A percentile compares a stretch with the other conserved stretches of the same genome.
These are phyloP conservation scores for Lycaena phlaeas DNA, from an alignment of 2,888 invertebrate species.

Conservation along the genomic window DNA sequence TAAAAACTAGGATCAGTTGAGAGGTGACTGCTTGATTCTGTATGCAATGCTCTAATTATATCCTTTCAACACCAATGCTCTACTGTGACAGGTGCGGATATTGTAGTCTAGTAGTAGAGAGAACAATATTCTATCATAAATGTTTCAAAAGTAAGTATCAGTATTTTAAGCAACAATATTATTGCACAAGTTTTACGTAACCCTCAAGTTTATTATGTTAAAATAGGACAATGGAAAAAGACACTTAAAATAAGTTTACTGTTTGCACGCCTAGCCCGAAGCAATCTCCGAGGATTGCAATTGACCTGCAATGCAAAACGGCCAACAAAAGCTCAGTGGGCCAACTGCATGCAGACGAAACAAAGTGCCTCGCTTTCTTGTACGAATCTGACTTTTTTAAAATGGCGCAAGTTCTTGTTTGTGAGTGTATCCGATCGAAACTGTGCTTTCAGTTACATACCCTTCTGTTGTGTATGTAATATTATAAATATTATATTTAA, in stretches of 20 bases:
- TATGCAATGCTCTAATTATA: no score
- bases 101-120: no score
- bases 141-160: no score
- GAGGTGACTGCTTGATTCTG: no score
- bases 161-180: no score
- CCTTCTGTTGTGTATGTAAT: not conserved
- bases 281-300: conserved; percentile 50
- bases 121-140: no score
- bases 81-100: no score
- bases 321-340: conserved; percentile 37
- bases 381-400: conserved; percentile 16
- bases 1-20: no score
- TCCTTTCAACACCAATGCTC: no score
- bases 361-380: conserved; percentile 23
- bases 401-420: conserved; percentile 10
- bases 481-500: no score
- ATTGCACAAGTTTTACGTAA: conserved; percentile 2
- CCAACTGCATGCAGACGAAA: conserved; percentile 24
- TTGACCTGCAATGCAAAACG: conserved; percentile 56
- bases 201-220: conserved; percentile 19
- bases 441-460: not conserved
- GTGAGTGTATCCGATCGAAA: conserved; percentile 7
- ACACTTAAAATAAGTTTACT: conserved; percentile 19
- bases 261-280: conserved; percentile 25
- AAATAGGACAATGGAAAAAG: conserved; percentile 11